phyloP scores from a whole-genome alignment of 2,797 vertebrate genomes.

The Karalla daura region DNA sequence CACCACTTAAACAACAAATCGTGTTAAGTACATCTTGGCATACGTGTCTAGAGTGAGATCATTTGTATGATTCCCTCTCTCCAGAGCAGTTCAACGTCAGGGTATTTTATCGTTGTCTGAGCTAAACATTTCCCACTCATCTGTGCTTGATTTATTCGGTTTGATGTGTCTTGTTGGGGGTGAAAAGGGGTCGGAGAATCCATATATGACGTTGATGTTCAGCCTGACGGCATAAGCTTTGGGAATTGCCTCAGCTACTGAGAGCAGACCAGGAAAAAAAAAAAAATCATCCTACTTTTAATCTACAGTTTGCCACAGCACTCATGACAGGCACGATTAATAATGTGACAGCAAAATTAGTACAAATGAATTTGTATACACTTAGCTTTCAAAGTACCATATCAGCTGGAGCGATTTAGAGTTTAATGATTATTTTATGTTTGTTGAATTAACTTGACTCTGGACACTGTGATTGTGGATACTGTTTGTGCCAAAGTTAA shows the following conservation, averaged over 20 bases:
- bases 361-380: slow-evolving; percentile 39
- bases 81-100: slow-evolving; percentile 4
- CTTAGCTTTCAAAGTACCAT: slow-evolving; percentile 25
- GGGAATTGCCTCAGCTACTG: background rate
- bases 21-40: background rate
- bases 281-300: slow-evolving; percentile 5
- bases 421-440: slow-evolving; percentile 50
- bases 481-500: slow-evolving; percentile 40
- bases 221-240: background rate
- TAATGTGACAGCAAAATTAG: slow-evolving; percentile 38
- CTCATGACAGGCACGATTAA: slow-evolving; percentile 13
- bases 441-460: slow-evolving; percentile 37
- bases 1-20: no score
- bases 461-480: slow-evolving; percentile 24
- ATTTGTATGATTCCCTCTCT: slow-evolving; percentile 11
- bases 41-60: slow-evolving; percentile 14
- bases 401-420: slow-evolving; percentile 32
- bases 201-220: background rate
- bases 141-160: slow-evolving; percentile 11
- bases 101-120: slow-evolving; percentile 22
- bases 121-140: slow-evolving; percentile 9
- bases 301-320: slow-evolving; percentile 28
- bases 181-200: background rate
- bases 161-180: slow-evolving; percentile 6
- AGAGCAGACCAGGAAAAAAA: slow-evolving; percentile 8